Evolutionary conservation across 2,797 vertebrate species (phyloP).

Genomic region (Amniataba percoides): DNA sequence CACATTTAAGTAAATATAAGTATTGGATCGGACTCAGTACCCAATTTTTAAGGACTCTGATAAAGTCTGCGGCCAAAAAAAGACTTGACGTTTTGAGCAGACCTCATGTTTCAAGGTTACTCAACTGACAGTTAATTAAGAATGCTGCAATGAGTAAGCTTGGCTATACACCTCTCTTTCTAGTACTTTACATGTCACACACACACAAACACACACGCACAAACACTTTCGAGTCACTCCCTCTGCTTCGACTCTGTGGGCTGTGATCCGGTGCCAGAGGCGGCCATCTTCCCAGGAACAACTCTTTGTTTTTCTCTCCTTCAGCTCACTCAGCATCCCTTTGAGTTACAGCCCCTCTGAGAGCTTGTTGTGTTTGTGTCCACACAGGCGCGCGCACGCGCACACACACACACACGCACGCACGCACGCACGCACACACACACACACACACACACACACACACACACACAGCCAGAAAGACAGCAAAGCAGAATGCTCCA

Average conservation of each 20-base stretch:
- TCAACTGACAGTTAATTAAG: slow-evolving; percentile 41
- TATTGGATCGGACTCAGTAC: not conserved
- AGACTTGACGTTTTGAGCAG: too few relatives aligned
- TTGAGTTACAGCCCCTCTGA: slow-evolving; percentile 75
- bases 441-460: slow-evolving; percentile 32
- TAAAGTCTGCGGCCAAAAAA: not conserved
- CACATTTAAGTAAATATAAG: not conserved
- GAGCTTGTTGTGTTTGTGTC: slow-evolving; percentile 57
- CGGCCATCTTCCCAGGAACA: slow-evolving; percentile 74
- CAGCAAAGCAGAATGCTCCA: slow-evolving; percentile 71
- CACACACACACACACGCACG: slow-evolving; percentile 30
- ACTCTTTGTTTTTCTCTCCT: slow-evolving; percentile 69
- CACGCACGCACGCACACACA: too few relatives aligned
- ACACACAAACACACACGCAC: slow-evolving; percentile 13
- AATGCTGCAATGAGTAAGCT: slow-evolving; percentile 31
- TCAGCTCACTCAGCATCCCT: slow-evolving; percentile 71
- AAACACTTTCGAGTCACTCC: slow-evolving; percentile 2
- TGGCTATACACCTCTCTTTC: slow-evolving; percentile 20
- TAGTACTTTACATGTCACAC: slow-evolving; percentile 39
- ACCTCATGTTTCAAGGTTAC: slow-evolving; percentile 32
- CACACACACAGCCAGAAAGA: slow-evolving; percentile 37
- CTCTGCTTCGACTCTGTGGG: slow-evolving; percentile 32
- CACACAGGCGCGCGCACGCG: too few relatives aligned
- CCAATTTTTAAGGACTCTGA: not conserved
- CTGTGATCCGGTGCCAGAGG: slow-evolving; percentile 69